phyloP scores from a whole-genome alignment of 2,113 vertebrate genomes.

The Corvus cornix region DNA sequence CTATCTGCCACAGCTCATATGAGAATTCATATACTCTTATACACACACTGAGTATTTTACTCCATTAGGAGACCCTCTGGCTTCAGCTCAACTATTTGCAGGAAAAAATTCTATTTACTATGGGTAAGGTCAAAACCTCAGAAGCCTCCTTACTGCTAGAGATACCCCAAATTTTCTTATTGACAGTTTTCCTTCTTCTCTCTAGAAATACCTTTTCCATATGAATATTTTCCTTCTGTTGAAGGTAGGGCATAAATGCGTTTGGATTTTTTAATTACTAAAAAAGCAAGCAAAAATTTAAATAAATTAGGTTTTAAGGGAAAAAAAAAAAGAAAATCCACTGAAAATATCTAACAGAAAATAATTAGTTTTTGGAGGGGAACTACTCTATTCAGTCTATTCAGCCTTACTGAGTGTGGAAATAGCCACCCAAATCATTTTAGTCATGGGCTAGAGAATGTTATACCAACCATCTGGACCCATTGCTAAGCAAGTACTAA shows the following conservation, averaged over 20 bases:
- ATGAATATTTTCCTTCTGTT: neutral
- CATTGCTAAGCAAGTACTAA: conserved; percentile 6
- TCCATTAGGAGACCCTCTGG: neutral
- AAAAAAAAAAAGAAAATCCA: neutral
- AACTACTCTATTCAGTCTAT: neutral
- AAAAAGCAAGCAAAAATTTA: neutral
- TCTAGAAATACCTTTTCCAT: neutral
- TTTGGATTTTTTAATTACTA: neutral
- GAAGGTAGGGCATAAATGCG: neutral
- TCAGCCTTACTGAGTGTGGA: neutral
- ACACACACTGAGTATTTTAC: neutral
- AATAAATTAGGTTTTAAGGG: neutral
- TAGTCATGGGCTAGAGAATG: neutral
- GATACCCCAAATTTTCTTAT: neutral
- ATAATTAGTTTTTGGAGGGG: neutral
- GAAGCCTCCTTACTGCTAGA: neutral
- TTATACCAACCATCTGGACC: neutral
- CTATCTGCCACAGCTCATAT: neutral
- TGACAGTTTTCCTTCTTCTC: neutral
- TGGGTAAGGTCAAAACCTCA: neutral
- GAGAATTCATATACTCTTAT: neutral
- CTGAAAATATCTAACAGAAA: neutral
- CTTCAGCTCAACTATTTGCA: neutral
- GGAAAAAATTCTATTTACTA: neutral
- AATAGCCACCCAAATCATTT: neutral